Evolutionary conservation across 2,113 vertebrate genomes (phyloP), one percentile per base, ranked within the genome.

Genomic region (Callopanchax toddi): DNA sequence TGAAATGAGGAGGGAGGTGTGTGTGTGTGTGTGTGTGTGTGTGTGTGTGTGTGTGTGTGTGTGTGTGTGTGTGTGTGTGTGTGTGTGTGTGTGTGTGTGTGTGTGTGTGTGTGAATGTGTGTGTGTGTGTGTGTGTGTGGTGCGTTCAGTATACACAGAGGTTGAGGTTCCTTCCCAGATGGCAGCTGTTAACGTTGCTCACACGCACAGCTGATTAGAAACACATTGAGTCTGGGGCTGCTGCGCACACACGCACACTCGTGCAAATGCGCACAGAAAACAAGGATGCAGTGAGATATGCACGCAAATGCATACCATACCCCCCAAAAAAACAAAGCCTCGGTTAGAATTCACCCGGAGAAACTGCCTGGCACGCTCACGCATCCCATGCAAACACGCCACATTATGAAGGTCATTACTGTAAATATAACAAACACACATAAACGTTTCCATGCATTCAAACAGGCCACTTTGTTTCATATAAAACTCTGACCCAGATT

Each of bases 171-270:
- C 77, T 82, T 82, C 88, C 91, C 92, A 93, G 89, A 93, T 93
- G 91, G 92, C 90, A 93, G 87, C 91, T 86, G 90, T 92, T 92
- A 92, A 88, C 90, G 89, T 57, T 49, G 78, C 90, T 92, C 90
- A 89, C 91, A 90, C 91, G 90, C 88, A 93, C 91, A 90, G 85
- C 87, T 91, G 91, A 93, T 93, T 90, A 83, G 88, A 92, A 91
- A 89, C 92, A 93, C 87, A 93, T 92, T 91, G 89, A 82, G 85
- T 82, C 75, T 86, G 81, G 82, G 76, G 82, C 75, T 65, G 76
- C 76, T 70, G 42, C 56, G 71, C 85, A 87, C 74, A 65, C 79
- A 64, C 42, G 67, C 73, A 71, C 79, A 68, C 74, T 60, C 40
- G 45, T 55, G 60, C 23, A 58, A 15, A 9, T 9, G 42, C 22